A percentile compares a stretch with the other conserved stretches of the same genome.
Conservation (phyloP, 1,140 invertebrate genomes). For the Trichonephila clavata region DNA sequence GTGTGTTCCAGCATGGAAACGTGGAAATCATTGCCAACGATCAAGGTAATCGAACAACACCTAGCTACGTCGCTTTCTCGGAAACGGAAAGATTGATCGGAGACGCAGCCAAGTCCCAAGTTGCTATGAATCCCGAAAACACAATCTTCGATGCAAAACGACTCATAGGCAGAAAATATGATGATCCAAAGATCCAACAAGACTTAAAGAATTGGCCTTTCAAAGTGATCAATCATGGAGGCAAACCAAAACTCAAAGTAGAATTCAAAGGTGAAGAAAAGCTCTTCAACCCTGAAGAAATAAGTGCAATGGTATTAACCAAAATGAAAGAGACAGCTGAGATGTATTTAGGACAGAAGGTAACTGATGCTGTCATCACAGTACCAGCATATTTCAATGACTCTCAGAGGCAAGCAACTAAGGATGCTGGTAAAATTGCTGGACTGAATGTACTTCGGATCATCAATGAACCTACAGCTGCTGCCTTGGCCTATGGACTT, state of each 20-base stretch:
- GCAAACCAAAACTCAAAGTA: constrained; percentile 90
- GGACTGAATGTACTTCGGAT: too few species aligned
- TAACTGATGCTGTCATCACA: constrained; percentile 80
- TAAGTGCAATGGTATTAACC: constrained; percentile 95
- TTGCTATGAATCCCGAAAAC: too few species aligned
- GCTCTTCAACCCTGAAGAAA: constrained; percentile 92
- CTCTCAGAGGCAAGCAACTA: constrained; percentile 93
- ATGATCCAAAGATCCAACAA: constrained; percentile 92
- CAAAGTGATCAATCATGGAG: constrained; percentile 84
- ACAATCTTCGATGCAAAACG: too few species aligned
- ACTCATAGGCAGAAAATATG: constrained; percentile 91
- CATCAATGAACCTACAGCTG: constrained; percentile 85
- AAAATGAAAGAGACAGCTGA: constrained; percentile 86
- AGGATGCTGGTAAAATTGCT: constrained; percentile 96
- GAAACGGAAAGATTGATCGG: too few species aligned
- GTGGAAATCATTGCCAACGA: constrained; percentile 89
- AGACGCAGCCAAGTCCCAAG: too few species aligned
- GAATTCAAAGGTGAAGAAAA: constrained; percentile 88
- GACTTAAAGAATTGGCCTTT: constrained; percentile 95
- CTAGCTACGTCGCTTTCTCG: too few species aligned
- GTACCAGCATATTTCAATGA: constrained; percentile 92
- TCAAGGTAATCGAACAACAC: constrained; percentile 90
- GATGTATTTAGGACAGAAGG: too few species aligned
- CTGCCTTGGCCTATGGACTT: constrained; percentile 91
- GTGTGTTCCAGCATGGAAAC: constrained; percentile 82